Base-by-base conservation (phyloP, 2,113 vertebrate genomes). In the Halcyon malimbica region DNA sequence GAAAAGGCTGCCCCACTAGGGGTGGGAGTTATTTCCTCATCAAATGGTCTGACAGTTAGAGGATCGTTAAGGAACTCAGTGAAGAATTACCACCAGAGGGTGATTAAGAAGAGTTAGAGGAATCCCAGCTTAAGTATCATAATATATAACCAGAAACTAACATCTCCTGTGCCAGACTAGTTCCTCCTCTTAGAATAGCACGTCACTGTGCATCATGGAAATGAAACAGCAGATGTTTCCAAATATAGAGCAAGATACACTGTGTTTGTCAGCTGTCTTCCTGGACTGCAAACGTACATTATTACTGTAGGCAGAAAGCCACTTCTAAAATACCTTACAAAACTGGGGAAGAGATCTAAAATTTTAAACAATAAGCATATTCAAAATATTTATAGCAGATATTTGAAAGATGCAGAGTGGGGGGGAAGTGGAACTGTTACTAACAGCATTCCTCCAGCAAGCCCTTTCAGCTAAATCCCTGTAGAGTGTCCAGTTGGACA, bases 221-320 rank as follows among this genome's bases (percentile, higher is more conserved):
- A 94, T 46, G 84, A 91, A 96, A 78, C 73, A 90, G 75, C 80
- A 90, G 75, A 89, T 95, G 90, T 82, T 93, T 97, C 94, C 83
- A 93, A 96, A 96, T 92, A 94, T 87, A 94, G 95, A 95, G 59
- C 78, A 62, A 80, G 75, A 89, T 78, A 81, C 62, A 59, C 60
- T 50, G 71, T 62, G 70, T 71, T 75, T 84, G n/a, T 91, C 91
- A 97, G 94, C 81, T 94, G 95, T 91, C 91, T 85, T 93, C 59
- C 74, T 87, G 62, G 77, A 26, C 91, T 79, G 37, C 62, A 54
- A 50, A 46, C 41, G 74, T 46, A 60, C 86, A 17, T 76, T 77
- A 29, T 17, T 69, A 54, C 5, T 35, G 53, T 13, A 82, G 57
- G n/a, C 74, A 92, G 57, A 91, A 94, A 94, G 19, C 37, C 20